These are phyloP conservation scores for Scophthalmus maximus DNA, from an alignment of 2,113 vertebrate genomes.

Conservation along the genomic window DNA sequence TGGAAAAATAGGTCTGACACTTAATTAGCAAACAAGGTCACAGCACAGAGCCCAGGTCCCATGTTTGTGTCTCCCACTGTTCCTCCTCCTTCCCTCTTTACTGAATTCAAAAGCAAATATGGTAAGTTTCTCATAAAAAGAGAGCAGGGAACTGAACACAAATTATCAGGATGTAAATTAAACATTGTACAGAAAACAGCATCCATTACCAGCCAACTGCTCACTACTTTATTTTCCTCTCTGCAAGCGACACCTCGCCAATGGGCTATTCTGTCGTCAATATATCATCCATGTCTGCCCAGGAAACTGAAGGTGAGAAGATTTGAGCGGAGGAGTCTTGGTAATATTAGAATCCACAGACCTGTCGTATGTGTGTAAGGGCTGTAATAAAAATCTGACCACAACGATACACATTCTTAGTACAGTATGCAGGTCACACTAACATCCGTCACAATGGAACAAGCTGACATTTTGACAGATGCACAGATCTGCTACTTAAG, in stretches of 20 bases:
- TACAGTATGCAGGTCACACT: background rate
- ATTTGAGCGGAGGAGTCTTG: constrained; percentile 18
- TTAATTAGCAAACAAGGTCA: constrained; percentile 78
- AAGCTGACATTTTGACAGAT: background rate
- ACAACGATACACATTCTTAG: background rate
- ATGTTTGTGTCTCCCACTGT: constrained; percentile 46
- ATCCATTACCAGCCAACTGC: background rate
- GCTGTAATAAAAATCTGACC: background rate
- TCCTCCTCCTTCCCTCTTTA: background rate
- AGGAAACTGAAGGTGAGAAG: constrained; percentile 16
- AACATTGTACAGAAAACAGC: background rate
- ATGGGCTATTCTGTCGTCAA: constrained; percentile 18
- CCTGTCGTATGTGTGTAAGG: too few relatives aligned
- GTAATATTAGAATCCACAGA: constrained; percentile 28
- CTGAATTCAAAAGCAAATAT: too few relatives aligned
- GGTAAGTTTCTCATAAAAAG: background rate
- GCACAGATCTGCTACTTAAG: too few relatives aligned
- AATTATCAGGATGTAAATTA: background rate
- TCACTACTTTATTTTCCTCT: too few relatives aligned
- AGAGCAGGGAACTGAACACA: background rate
- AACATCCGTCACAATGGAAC: background rate
- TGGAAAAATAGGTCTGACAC: constrained; percentile 75
- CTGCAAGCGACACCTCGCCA: background rate
- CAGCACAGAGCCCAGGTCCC: constrained; percentile 33
- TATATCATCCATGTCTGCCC: background rate